Conservation (phyloP, 2,797 vertebrate species). For the Anabacerthia variegaticeps region DNA sequence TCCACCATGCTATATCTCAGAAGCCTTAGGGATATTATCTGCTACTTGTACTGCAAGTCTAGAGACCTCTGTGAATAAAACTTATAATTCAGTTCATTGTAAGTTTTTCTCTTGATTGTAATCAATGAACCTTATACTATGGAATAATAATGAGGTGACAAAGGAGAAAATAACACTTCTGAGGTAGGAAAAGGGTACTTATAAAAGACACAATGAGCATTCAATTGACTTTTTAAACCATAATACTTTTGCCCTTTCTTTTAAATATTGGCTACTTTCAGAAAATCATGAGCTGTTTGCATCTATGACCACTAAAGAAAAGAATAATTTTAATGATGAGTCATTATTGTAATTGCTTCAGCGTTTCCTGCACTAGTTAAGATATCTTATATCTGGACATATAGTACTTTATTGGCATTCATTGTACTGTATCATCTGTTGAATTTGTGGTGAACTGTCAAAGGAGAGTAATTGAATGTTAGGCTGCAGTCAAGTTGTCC, state of each 20-base stretch:
- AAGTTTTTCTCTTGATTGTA: slow-evolving; percentile 35
- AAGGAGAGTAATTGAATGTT: slow-evolving; percentile 3
- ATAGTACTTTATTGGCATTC: slow-evolving; percentile 15
- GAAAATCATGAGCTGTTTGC: slow-evolving; percentile 33
- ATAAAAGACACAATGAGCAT: not conserved
- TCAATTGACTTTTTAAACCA: slow-evolving; percentile 50
- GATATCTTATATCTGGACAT: slow-evolving; percentile 36
- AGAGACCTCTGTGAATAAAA: slow-evolving; percentile 47
- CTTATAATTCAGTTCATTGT: slow-evolving; percentile 40
- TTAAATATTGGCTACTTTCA: not conserved
- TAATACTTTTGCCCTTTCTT: slow-evolving; percentile 38
- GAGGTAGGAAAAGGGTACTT: not conserved
- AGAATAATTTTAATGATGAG: slow-evolving; percentile 41
- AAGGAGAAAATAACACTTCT: slow-evolving; percentile 40
- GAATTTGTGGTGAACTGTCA: slow-evolving; percentile 26
- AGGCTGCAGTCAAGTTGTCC: not conserved
- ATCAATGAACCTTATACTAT: slow-evolving; percentile 26
- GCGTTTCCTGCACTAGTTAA: slow-evolving; percentile 36
- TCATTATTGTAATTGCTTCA: slow-evolving; percentile 46
- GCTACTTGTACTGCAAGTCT: slow-evolving; percentile 25
- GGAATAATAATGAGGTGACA: slow-evolving; percentile 23
- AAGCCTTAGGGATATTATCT: slow-evolving; percentile 49
- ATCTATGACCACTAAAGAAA: slow-evolving; percentile 35
- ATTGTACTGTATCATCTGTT: slow-evolving; percentile 5
- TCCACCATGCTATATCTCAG: slow-evolving; percentile 39